These are phyloP conservation scores for Julus scanicus DNA, from an alignment of 2,888 invertebrate species.

Conservation along the genomic window DNA sequence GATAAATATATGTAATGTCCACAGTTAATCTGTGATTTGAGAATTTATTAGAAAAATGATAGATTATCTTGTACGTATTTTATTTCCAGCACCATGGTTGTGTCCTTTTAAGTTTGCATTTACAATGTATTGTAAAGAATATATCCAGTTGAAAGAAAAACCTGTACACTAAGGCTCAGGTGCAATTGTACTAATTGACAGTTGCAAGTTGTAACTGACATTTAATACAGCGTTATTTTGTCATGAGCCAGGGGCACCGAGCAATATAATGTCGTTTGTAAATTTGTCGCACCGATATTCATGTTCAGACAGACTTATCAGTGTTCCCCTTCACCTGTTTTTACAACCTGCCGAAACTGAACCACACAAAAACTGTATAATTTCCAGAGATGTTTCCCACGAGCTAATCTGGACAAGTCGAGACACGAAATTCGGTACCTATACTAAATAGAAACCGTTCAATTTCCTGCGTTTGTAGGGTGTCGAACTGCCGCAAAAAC, in stretches of 20 bases:
- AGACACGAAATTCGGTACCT: too few species aligned
- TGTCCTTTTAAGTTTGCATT: too few species aligned
- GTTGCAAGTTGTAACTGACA: neutral
- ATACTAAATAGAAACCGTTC: neutral
- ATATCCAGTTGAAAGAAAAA: too few species aligned
- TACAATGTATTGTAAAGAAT: too few species aligned
- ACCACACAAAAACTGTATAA: constrained; percentile 7
- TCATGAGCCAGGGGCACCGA: neutral
- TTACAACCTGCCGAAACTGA: neutral
- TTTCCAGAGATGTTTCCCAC: neutral
- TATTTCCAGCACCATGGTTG: too few species aligned
- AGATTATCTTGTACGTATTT: too few species aligned
- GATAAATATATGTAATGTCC: too few species aligned
- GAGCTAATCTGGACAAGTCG: neutral
- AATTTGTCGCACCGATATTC: neutral
- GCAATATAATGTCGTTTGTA: neutral
- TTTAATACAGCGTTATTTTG: neutral
- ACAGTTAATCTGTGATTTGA: too few species aligned
- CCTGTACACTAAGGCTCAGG: neutral
- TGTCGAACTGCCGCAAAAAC: neutral
- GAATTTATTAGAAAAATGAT: too few species aligned
- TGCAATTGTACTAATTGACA: neutral
- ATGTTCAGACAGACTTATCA: neutral
- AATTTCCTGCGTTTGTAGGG: neutral
- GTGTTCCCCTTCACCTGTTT: neutral